phyloP scores from a whole-genome alignment of 2,888 invertebrate species.

The Drosophila nr. perissopoda region DNA sequence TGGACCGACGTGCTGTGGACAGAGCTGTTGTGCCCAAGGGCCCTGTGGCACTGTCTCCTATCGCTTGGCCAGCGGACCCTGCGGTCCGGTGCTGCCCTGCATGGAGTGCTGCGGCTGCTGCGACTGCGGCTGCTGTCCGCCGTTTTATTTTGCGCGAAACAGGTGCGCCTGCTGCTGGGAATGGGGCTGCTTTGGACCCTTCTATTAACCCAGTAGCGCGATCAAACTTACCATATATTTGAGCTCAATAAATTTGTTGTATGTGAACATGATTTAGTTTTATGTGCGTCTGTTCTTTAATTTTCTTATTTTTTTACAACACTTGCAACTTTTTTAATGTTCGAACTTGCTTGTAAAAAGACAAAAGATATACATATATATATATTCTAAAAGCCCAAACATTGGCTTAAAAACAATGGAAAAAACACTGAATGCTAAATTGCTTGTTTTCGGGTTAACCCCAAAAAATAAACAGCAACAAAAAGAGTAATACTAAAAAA shows the following conservation, averaged over 20 bases:
- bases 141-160: slow-evolving; percentile 64
- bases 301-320: background rate
- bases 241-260: slow-evolving; percentile 67
- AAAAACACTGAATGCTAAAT: slow-evolving; percentile 50
- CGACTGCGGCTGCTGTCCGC: slow-evolving; percentile 43
- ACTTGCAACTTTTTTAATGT: slow-evolving; percentile 40
- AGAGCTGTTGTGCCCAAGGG: slow-evolving; percentile 41
- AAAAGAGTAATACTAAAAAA: slow-evolving; percentile 22
- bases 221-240: slow-evolving; percentile 43
- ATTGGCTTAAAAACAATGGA: slow-evolving; percentile 42
- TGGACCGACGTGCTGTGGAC: slow-evolving; percentile 35
- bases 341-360: slow-evolving; percentile 33
- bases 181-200: slow-evolving; percentile 70
- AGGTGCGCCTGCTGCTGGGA: slow-evolving; percentile 63
- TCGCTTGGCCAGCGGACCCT: slow-evolving; percentile 56
- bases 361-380: background rate
- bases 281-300: background rate
- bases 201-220: slow-evolving; percentile 41
- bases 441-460: slow-evolving; percentile 58
- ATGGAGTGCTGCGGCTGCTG: slow-evolving; percentile 55
- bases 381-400: background rate
- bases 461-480: slow-evolving; percentile 34
- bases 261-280: slow-evolving; percentile 18
- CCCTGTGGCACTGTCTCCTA: slow-evolving; percentile 70
- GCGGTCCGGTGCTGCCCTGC: slow-evolving; percentile 63